Conservation (phyloP, 2,113 vertebrate species). For the Vidua chalybeata region DNA sequence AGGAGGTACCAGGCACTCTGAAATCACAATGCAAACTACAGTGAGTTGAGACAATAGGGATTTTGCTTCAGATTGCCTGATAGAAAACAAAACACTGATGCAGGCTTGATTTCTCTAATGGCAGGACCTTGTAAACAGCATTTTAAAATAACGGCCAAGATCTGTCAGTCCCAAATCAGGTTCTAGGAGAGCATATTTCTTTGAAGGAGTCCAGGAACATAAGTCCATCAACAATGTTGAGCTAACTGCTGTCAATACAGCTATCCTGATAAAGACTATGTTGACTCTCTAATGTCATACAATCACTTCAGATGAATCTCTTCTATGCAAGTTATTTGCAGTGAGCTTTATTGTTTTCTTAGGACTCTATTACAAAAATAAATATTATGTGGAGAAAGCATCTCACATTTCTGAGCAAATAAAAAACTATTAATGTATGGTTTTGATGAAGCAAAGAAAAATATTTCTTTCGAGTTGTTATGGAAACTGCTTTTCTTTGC, state of each 20-base stretch:
- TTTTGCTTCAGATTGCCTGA: background rate
- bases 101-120: background rate
- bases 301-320: background rate
- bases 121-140: background rate
- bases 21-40: background rate
- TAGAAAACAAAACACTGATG: background rate
- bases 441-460: background rate
- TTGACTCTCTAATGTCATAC: background rate
- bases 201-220: background rate
- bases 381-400: background rate
- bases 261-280: background rate
- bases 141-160: background rate
- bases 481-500: background rate
- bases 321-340: background rate
- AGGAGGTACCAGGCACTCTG: background rate
- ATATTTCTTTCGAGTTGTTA: background rate
- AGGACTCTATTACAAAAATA: background rate
- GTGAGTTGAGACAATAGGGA: background rate
- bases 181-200: background rate
- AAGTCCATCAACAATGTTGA: background rate
- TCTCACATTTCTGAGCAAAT: background rate
- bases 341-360: background rate
- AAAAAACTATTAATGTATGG: background rate
- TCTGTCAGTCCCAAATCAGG: background rate
- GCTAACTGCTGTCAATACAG: background rate